Evolutionary conservation across 2,797 vertebrate genomes (phyloP).

Genomic region (Macropus fuliginosus): DNA sequence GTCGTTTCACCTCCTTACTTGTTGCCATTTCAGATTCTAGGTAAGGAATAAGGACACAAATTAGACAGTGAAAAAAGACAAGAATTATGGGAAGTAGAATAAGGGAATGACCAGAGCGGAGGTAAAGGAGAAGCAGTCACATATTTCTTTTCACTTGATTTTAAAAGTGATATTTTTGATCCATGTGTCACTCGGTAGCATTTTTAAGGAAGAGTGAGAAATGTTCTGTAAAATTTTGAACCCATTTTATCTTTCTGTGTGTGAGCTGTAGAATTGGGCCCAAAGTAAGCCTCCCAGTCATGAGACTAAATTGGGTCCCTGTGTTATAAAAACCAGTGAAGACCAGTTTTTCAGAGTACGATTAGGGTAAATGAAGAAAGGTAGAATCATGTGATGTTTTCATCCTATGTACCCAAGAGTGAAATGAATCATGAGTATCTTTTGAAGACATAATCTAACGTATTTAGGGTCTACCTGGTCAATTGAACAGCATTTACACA

Average conservation of each 20-base stretch:
- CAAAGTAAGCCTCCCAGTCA: not conserved
- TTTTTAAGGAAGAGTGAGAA: not conserved
- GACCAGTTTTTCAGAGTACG: not conserved
- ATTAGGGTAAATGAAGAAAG: not conserved
- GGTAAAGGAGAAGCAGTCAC: not conserved
- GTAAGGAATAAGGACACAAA: not conserved
- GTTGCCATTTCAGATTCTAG: not conserved
- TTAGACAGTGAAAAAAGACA: not conserved
- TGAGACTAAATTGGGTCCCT: not conserved
- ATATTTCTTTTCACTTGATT: not conserved
- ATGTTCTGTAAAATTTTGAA: not conserved
- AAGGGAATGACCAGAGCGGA: not conserved
- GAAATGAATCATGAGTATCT: not conserved
- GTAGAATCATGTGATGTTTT: not conserved
- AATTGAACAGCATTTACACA: not conserved
- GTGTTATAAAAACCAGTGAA: not conserved
- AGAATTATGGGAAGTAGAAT: not conserved
- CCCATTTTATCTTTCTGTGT: not conserved
- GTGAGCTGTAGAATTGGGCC: not conserved
- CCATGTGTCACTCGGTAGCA: not conserved
- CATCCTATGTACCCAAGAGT: not conserved
- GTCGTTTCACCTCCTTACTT: not conserved
- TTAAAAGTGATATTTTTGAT: not conserved
- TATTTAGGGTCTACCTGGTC: not conserved
- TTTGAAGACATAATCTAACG: not conserved